Conservation (phyloP, 2,888 invertebrate genomes). For the Melanchra persicariae region DNA sequence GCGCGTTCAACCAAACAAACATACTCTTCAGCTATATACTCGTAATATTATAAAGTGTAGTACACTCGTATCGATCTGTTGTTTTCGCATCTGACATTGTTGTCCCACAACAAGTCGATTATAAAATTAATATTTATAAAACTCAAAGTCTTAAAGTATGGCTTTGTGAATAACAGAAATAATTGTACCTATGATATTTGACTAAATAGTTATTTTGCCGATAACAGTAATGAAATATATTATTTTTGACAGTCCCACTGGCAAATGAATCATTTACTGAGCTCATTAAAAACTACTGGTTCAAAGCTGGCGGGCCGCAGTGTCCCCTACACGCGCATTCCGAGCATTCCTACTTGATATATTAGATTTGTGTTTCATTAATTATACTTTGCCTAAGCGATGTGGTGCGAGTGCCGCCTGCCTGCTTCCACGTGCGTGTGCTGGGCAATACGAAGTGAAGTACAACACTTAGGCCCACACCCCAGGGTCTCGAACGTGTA, state of each 20-base stretch:
- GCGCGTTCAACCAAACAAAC: no score
- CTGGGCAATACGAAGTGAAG: not conserved
- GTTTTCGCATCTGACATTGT: not conserved
- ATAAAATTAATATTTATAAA: not conserved
- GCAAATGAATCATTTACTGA: conserved; percentile 54
- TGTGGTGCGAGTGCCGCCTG: conserved; percentile 24
- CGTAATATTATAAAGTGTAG: no score
- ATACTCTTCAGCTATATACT: no score
- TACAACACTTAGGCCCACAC: not conserved
- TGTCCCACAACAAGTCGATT: not conserved
- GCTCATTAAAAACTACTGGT: conserved; percentile 53
- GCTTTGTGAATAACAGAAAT: not conserved
- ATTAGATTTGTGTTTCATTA: conserved; percentile 56
- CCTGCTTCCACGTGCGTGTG: not conserved
- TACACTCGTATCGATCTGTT: not conserved
- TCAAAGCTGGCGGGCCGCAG: conserved; percentile 18
- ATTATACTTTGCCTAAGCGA: conserved; percentile 51
- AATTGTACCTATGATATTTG: not conserved
- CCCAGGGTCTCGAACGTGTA: no score
- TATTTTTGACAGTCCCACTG: conserved; percentile 28
- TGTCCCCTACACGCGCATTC: conserved; percentile 36
- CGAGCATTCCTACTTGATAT: conserved; percentile 57
- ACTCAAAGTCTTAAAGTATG: not conserved
- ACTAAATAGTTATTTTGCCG: not conserved
- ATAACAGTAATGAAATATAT: conserved; percentile 11